Evolutionary conservation across 2,888 invertebrate genomes (phyloP).

Genomic region (Pardosa pseudoannulata): DNA sequence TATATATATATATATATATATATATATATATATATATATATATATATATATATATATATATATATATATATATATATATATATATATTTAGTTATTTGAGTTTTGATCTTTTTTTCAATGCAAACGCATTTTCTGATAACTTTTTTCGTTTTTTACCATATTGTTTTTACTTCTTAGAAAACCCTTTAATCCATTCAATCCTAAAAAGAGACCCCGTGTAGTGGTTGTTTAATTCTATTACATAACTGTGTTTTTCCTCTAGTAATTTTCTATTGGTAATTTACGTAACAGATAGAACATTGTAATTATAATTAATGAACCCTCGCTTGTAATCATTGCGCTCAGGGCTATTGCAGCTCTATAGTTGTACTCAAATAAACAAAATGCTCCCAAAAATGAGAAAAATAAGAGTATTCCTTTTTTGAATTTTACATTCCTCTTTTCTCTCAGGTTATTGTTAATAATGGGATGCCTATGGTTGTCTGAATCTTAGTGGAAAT

Average conservation of each 20-base stretch:
- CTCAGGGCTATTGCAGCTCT: not conserved
- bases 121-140: no score
- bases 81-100: no score
- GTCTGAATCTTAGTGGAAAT: not conserved
- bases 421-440: no score
- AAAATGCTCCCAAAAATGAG: not conserved
- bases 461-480: not conserved
- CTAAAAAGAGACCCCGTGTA: conserved; percentile 3
- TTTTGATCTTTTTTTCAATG: no score
- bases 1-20: no score
- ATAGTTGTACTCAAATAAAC: not conserved
- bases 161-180: no score
- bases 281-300: conserved; percentile 60
- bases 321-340: conserved; percentile 66
- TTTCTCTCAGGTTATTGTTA: not conserved
- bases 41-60: no score
- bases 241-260: conserved; percentile 38
- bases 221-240: no score
- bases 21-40: no score
- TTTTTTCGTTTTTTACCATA: no score
- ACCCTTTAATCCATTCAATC: no score
- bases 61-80: no score
- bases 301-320: conserved; percentile 63
- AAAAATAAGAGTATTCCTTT: not conserved
- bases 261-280: conserved; percentile 56